A percentile compares a stretch with the other conserved stretches of the same genome.
Evolutionary conservation across 2,797 vertebrate species (phyloP).

Genomic region (Mormyrus hasselquistii): DNA sequence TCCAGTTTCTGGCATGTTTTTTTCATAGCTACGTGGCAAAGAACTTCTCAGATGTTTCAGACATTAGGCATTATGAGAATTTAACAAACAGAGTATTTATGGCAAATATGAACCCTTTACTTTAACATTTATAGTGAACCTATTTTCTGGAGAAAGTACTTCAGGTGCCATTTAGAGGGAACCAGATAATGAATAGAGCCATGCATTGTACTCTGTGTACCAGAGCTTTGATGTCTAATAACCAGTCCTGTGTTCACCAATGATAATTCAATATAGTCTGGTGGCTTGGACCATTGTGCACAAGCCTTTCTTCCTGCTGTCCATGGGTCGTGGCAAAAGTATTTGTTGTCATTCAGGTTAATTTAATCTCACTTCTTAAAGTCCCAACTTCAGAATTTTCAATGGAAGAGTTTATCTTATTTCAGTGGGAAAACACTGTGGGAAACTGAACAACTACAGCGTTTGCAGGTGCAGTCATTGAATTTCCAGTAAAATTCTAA

Average conservation of each 20-base stretch:
- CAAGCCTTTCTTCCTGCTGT: neutral
- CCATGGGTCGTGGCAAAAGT: neutral
- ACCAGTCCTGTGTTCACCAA: neutral
- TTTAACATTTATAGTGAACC: neutral
- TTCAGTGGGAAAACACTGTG: neutral
- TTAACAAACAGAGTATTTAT: neutral
- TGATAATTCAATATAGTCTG: constrained; percentile 17
- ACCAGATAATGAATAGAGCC: neutral
- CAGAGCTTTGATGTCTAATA: neutral
- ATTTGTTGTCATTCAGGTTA: constrained; percentile 4
- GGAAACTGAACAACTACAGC: neutral
- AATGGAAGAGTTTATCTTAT: constrained; percentile 5
- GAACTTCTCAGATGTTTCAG: neutral
- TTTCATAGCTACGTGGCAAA: neutral
- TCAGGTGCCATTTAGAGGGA: neutral
- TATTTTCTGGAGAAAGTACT: neutral
- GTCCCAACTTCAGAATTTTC: neutral
- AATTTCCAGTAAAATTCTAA: constrained; percentile 12
- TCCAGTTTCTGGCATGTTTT: neutral
- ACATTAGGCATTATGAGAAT: constrained; percentile 12
- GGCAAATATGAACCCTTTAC: neutral
- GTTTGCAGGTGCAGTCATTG: neutral
- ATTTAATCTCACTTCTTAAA: constrained; percentile 2
- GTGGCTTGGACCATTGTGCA: neutral
- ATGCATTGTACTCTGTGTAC: neutral